phyloP scores from a whole-genome alignment of 2,113 vertebrate species.

The Madoqua kirkii region DNA sequence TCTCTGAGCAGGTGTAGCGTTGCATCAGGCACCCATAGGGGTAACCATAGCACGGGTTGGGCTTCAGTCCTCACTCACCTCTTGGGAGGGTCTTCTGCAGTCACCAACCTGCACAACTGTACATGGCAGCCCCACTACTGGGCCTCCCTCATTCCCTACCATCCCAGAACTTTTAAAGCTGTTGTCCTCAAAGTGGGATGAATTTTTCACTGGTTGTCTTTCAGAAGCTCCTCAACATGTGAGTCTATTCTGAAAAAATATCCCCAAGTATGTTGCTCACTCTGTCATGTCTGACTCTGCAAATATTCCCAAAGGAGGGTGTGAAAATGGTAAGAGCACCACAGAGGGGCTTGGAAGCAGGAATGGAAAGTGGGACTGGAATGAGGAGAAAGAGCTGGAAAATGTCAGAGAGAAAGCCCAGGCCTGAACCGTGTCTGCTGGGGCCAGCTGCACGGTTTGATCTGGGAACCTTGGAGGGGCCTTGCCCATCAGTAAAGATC shows the following conservation, averaged over 20 bases:
- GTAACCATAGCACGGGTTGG: not conserved
- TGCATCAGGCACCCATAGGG: rapidly evolving
- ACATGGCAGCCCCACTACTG: rapidly evolving
- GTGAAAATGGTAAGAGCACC: not conserved
- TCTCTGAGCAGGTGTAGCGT: not conserved
- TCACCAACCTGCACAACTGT: not conserved
- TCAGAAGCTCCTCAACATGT: not conserved
- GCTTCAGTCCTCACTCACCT: not conserved
- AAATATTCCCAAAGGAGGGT: not conserved
- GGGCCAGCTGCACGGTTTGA: not conserved
- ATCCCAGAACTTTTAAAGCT: not conserved
- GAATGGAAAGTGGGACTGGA: not conserved
- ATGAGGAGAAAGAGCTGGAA: not conserved
- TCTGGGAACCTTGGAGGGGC: not conserved
- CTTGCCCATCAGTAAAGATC: not conserved
- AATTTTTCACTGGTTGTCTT: not conserved
- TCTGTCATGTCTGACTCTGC: not conserved
- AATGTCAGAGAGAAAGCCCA: not conserved
- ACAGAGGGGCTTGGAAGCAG: not conserved
- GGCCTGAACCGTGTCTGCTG: not conserved
- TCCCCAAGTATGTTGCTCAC: not conserved
- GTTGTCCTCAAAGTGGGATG: not conserved
- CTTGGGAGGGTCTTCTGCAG: not conserved
- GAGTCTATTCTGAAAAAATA: not conserved
- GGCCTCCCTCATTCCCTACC: not conserved